Base-by-base conservation (phyloP, 2,113 vertebrate species). In the Myotis lucifugus region DNA sequence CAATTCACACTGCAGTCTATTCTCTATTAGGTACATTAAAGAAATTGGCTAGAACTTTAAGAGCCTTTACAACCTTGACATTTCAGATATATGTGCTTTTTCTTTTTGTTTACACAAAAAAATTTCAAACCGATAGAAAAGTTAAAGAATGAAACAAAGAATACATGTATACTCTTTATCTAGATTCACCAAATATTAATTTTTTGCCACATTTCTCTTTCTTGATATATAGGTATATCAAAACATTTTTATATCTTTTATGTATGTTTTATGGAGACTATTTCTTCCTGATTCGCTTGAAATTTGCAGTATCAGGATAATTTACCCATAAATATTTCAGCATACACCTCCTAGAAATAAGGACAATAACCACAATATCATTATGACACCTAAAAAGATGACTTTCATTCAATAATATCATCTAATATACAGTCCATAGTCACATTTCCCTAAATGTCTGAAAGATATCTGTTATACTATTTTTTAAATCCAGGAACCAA, bases 71-170 rank as follows among this genome's bases (percentile, higher is more conserved):
- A 72, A 85, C 4, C 5, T 37, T 66, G 21, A 73, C 23, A 21
- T 54, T 70, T n/a, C 29, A 70, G 52, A 13, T 87, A 9, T 1
- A 64, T 70, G 40, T 88, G 54, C 11, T 96, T 88, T 93, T 85
- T 91, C 56, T n/a, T 46, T 84, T 90, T 25, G 12, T 66, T 74
- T 84, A 54, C 19, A 78, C 88, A 42, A 90, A 69, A 67, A 92
- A 74, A 48, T 17, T 79, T 90, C 64, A 64, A 89, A 37, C 9
- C 25, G 48, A 69, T 18, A 72, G 59, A 93, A 97, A 91, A 81
- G 11, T 34, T 77, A 64, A 87, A 92, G 87, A 29, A 72, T 76
- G 11, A 86, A 86, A 64, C 27, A 83, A 25, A 29, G 19, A 72
- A 69, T 56, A 34, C 34, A 19, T 85, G 27, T 48, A 54, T 46